Evolutionary conservation across 2,888 invertebrate species (phyloP).

Genomic region (Xiphydria camelus): DNA sequence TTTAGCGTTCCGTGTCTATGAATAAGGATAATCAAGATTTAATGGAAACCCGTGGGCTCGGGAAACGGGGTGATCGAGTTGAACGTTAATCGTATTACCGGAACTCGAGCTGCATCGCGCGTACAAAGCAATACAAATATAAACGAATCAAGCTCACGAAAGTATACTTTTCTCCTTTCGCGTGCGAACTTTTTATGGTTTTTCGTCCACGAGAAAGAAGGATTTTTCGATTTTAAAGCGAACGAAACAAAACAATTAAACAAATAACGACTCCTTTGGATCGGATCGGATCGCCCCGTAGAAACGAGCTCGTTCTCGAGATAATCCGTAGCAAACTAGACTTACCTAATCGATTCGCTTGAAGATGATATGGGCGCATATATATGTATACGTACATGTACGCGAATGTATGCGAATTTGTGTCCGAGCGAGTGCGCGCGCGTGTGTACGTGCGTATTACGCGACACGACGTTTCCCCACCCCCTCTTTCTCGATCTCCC

Average conservation of each 20-base stretch:
- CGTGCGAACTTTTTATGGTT: too few relatives aligned
- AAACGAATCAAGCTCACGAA: too few relatives aligned
- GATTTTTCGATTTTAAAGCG: too few relatives aligned
- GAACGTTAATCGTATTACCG: too few relatives aligned
- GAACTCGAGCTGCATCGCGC: too few relatives aligned
- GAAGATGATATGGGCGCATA: background rate
- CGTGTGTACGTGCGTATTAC: background rate
- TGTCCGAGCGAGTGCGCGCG: background rate
- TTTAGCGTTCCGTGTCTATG: slow-evolving; percentile 23
- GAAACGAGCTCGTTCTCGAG: background rate
- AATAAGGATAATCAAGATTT: background rate
- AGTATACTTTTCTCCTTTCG: too few relatives aligned
- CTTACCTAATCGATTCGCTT: slow-evolving; percentile 1
- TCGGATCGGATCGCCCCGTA: slow-evolving; percentile 4
- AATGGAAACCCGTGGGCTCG: background rate
- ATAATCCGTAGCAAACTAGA: background rate
- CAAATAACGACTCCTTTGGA: too few relatives aligned
- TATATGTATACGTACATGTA: background rate
- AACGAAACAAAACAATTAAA: too few relatives aligned
- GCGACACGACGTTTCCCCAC: background rate
- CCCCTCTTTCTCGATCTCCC: background rate
- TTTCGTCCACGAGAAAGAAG: too few relatives aligned
- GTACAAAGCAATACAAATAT: too few relatives aligned
- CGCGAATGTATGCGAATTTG: background rate
- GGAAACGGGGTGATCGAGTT: slow-evolving; percentile 15